A percentile compares a stretch with the other conserved stretches of the same genome.
Evolutionary conservation across 2,888 invertebrate genomes (phyloP).

Genomic region (Acanthosoma haemorrhoidale): DNA sequence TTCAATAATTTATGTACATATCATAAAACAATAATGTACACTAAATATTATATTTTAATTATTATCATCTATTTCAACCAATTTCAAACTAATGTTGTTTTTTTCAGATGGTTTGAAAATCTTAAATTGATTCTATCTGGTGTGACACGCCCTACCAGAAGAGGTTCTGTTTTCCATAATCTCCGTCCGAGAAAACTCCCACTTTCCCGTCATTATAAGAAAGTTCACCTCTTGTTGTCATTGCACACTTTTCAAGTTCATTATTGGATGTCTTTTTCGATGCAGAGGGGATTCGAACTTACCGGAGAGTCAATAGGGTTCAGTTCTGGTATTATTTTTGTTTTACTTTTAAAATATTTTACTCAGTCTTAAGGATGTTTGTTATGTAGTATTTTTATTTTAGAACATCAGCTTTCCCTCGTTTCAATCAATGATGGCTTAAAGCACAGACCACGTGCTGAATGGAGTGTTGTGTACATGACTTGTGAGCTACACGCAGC

Average conservation of each 20-base stretch:
- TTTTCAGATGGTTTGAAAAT: constrained; percentile 82
- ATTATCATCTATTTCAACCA: too few species aligned
- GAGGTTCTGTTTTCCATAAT: constrained; percentile 83
- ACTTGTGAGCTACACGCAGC: constrained; percentile 89
- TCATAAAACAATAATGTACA: too few species aligned
- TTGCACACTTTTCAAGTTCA: constrained; percentile 72
- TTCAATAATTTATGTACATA: too few species aligned
- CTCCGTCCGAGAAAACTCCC: constrained; percentile 81
- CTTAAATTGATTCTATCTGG: constrained; percentile 82
- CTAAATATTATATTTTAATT: too few species aligned
- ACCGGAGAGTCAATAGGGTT: constrained; percentile 75
- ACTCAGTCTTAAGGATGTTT: too few species aligned
- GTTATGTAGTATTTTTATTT: not conserved
- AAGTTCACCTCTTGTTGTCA: constrained; percentile 77
- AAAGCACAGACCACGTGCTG: constrained; percentile 75
- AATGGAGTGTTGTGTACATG: constrained; percentile 89
- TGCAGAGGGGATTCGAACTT: constrained; percentile 85
- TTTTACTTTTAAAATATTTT: not conserved
- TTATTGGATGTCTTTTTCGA: constrained; percentile 97
- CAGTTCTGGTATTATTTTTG: constrained; percentile 54
- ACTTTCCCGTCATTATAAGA: constrained; percentile 85
- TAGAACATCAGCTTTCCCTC: constrained; percentile 55
- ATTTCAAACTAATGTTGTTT: too few species aligned
- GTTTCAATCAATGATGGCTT: constrained; percentile 65
- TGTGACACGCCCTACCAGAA: constrained; percentile 87